phyloP scores from a whole-genome alignment of 1,140 invertebrate species.

The Trichonephila inaurata region DNA sequence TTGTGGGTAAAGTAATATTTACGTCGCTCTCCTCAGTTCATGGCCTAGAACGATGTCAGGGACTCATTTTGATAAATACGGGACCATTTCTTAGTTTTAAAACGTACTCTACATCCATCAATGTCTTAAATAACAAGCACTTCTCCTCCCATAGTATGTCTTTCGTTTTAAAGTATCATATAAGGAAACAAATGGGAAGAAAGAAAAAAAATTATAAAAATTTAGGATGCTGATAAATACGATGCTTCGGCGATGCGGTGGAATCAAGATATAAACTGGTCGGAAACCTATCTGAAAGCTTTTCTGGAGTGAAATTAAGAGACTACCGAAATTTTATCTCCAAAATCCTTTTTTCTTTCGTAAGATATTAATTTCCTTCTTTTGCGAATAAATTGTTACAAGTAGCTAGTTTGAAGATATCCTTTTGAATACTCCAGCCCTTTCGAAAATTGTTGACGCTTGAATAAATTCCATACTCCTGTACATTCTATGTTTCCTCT shows the following conservation, averaged over 20 bases:
- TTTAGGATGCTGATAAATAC: not conserved
- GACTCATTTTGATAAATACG: slow-evolving; percentile 26
- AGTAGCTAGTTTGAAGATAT: too few species aligned
- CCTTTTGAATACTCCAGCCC: too few species aligned
- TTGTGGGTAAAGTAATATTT: not conserved
- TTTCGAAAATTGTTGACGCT: too few species aligned
- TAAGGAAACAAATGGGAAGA: not conserved
- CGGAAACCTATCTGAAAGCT: not conserved
- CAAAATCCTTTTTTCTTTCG: not conserved
- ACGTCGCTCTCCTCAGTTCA: not conserved
- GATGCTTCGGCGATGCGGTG: not conserved
- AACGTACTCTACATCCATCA: slow-evolving; percentile 17
- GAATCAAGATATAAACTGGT: slow-evolving; percentile 27
- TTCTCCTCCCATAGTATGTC: slow-evolving; percentile 43
- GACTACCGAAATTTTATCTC: not conserved
- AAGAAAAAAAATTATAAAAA: not conserved
- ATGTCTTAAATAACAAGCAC: slow-evolving; percentile 35
- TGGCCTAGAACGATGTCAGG: not conserved
- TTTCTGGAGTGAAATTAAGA: not conserved
- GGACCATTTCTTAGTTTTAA: not conserved
- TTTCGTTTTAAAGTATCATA: not conserved
- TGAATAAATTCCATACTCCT: too few species aligned
- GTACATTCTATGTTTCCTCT: too few species aligned
- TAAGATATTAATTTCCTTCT: too few species aligned
- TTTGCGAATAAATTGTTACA: too few species aligned